Conservation (phyloP, 2,113 vertebrate species). For the Oceanodroma tethys region DNA sequence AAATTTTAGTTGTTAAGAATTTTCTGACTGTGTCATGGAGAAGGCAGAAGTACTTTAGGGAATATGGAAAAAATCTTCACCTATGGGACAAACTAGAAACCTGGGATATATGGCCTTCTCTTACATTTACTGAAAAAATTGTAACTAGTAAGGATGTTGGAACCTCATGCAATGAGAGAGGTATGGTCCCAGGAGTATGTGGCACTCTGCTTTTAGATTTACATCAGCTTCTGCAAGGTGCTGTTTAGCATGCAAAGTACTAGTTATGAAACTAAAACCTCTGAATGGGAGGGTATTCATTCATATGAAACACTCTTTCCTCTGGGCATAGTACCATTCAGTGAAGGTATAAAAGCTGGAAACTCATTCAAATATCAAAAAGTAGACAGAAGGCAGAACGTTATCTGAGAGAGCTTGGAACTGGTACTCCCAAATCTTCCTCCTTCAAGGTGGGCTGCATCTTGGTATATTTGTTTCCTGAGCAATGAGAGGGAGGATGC, state of each 20-base stretch:
- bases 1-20: not conserved
- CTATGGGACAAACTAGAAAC: not conserved
- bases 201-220: not conserved
- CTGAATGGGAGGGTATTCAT: not conserved
- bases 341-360: not conserved
- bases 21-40: not conserved
- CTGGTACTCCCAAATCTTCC: not conserved
- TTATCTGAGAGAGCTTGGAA: not conserved
- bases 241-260: not conserved
- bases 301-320: not conserved
- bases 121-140: not conserved
- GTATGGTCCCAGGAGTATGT: not conserved
- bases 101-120: not conserved
- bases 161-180: not conserved
- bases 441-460: not conserved
- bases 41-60: not conserved
- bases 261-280: not conserved
- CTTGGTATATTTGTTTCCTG: not conserved
- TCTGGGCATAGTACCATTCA: not conserved
- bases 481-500: not conserved
- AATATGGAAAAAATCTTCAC: not conserved
- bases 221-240: not conserved
- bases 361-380: not conserved
- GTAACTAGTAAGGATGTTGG: not conserved
- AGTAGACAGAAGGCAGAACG: not conserved